Evolutionary conservation across 2,797 vertebrate species (phyloP), one percentile per base, ranked within the genome.

Genomic region (Salarias fasciatus): DNA sequence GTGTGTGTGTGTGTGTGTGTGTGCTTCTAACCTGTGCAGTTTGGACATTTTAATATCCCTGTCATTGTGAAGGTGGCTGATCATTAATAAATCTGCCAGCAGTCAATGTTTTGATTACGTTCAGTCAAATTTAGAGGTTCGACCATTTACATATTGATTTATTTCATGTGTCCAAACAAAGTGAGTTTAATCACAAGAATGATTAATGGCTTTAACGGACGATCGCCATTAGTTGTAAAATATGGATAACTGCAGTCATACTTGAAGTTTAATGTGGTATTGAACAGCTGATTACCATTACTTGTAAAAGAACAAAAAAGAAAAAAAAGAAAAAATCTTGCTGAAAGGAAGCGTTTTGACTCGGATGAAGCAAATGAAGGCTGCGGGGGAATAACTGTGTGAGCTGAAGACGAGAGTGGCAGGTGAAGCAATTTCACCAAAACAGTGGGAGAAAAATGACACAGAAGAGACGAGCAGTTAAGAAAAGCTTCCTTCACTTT

Each of bases 1-100:
- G n/a, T 57, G 28, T 50, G 50, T 51, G 45, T 67, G 58, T 51
- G 46, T 24, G 18, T 50, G 15, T 40, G 13, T 38, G 18, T 47
- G 52, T 11, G 13, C 14, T 8, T n/a, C n/a, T n/a, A n/a, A n/a
- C n/a, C n/a, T n/a, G n/a, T n/a, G n/a, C n/a, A n/a, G n/a, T n/a
- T n/a, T n/a, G n/a, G n/a, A n/a, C n/a, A n/a, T n/a, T n/a, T n/a
- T n/a, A n/a, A n/a, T n/a, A n/a, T n/a, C n/a, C n/a, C n/a, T n/a
- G n/a, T n/a, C n/a, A n/a, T n/a, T n/a, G n/a, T n/a, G n/a, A n/a
- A n/a, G n/a, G n/a, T n/a, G n/a, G n/a, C n/a, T n/a, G n/a, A n/a
- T n/a, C n/a, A n/a, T n/a, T n/a, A n/a, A n/a, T n/a, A n/a, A n/a
- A n/a, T n/a, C n/a, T n/a, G n/a, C n/a, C n/a, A 24, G 18, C 18